phyloP scores from a whole-genome alignment of 2,113 vertebrate genomes.

The Polypterus senegalus region DNA sequence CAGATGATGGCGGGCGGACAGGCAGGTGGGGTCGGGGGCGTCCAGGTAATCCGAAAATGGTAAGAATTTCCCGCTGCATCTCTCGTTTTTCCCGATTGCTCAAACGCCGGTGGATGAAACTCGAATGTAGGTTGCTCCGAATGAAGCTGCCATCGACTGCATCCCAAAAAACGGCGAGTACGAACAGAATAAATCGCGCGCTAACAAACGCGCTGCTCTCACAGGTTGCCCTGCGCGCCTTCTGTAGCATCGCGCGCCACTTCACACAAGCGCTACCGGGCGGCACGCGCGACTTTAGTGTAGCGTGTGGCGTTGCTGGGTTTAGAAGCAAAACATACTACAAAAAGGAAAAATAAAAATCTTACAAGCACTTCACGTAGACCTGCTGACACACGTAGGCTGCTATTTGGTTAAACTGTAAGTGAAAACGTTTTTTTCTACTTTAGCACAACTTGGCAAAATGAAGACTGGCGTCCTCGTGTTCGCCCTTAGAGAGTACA shows the following conservation, averaged over 20 bases:
- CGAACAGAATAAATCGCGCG: constrained; percentile 30
- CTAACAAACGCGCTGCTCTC: constrained; percentile 15
- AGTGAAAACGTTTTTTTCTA: not conserved
- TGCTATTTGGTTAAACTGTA: not conserved
- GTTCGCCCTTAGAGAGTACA: too few species aligned
- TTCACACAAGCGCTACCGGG: not conserved
- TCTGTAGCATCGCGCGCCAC: constrained; percentile 3
- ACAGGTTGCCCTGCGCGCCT: not conserved
- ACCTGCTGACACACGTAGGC: not conserved
- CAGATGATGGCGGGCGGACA: constrained; percentile 61
- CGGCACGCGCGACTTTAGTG: not conserved
- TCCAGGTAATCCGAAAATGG: constrained; percentile 68
- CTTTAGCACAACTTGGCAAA: not conserved
- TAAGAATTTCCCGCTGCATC: constrained; percentile 82
- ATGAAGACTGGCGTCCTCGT: too few species aligned
- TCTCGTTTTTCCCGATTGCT: constrained; percentile 74
- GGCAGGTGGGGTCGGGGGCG: constrained; percentile 54
- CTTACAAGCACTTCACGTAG: not conserved
- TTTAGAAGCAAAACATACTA: not conserved
- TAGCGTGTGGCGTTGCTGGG: not conserved
- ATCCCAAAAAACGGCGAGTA: constrained; percentile 23
- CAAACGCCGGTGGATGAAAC: constrained; percentile 52
- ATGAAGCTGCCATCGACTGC: constrained; percentile 41
- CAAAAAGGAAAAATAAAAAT: not conserved
- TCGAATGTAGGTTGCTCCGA: constrained; percentile 53